A percentile compares a stretch with the other conserved stretches of the same genome.
These are phyloP conservation scores for Phymorhynchus buccinoides DNA, from an alignment of 1,140 invertebrate genomes.

Conservation along the genomic window DNA sequence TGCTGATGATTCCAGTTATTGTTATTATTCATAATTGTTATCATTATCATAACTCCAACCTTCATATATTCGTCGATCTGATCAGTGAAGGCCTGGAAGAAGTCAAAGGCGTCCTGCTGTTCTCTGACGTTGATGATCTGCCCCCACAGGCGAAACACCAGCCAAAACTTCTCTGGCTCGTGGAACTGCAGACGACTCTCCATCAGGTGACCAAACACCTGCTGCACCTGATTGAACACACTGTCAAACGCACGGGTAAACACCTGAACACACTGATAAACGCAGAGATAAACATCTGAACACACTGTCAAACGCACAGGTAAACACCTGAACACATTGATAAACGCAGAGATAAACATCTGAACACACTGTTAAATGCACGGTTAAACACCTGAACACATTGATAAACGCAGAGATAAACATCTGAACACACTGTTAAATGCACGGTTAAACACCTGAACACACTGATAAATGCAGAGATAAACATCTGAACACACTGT, in stretches of 20 bases:
- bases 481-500: not conserved
- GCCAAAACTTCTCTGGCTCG: constrained; percentile 72
- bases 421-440: not conserved
- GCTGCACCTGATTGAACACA: constrained; percentile 72
- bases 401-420: not conserved
- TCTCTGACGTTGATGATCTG: constrained; percentile 70
- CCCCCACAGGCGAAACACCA: constrained; percentile 70
- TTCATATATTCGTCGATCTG: constrained; percentile 71
- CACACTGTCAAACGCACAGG: constrained; percentile 3
- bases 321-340: not conserved
- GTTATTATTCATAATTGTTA: too few relatives aligned
- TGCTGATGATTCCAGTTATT: too few relatives aligned
- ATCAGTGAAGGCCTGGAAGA: constrained; percentile 69
- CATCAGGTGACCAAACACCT: constrained; percentile 71
- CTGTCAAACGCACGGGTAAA: constrained; percentile 46
- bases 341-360: not conserved
- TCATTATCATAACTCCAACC: too few relatives aligned
- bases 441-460: not conserved
- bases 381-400: not conserved
- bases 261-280: not conserved
- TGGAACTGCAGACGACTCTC: constrained; percentile 71
- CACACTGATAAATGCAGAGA: not conserved
- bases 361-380: not conserved
- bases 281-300: not conserved
- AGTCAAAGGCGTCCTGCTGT: constrained; percentile 73